A percentile compares a stretch with the other conserved stretches of the same genome.
Conservation (phyloP, 2,797 vertebrate species). For the Lepus oiostolus region DNA sequence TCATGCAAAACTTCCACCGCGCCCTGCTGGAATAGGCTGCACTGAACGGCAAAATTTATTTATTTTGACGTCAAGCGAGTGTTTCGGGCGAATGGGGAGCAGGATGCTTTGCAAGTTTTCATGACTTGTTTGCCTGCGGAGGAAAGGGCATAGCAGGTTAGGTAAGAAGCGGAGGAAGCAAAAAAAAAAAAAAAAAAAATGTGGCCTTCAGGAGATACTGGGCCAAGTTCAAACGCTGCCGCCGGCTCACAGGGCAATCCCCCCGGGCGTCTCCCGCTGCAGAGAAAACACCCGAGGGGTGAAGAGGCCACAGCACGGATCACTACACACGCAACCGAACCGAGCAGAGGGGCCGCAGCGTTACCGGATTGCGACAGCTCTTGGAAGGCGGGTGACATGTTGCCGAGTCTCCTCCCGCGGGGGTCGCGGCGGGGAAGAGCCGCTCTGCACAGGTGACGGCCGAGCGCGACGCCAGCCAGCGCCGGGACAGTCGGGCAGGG, state of each 20-base stretch:
- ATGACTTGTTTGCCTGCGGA: neutral
- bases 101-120: neutral
- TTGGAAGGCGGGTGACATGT: neutral
- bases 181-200: too few relatives aligned
- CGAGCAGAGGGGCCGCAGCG: neutral
- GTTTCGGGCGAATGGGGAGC: neutral
- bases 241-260: neutral
- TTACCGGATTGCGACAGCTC: slow-evolving; percentile 63
- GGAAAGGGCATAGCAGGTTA: neutral
- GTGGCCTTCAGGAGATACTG: neutral
- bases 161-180: accelerated
- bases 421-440: neutral
- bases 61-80: neutral
- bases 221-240: neutral
- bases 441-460: neutral
- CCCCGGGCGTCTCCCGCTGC: accelerated
- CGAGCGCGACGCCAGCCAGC: neutral
- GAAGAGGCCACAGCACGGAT: neutral
- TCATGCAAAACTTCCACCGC: accelerated
- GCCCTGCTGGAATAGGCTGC: neutral
- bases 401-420: neutral
- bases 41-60: neutral
- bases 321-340: too few relatives aligned
- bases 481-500: neutral
- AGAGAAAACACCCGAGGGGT: accelerated